Percentiles rank a stretch among this genome's conserved stretches.
Conservation (phyloP, 2,113 vertebrate genomes). For the Nibea coibor region DNA sequence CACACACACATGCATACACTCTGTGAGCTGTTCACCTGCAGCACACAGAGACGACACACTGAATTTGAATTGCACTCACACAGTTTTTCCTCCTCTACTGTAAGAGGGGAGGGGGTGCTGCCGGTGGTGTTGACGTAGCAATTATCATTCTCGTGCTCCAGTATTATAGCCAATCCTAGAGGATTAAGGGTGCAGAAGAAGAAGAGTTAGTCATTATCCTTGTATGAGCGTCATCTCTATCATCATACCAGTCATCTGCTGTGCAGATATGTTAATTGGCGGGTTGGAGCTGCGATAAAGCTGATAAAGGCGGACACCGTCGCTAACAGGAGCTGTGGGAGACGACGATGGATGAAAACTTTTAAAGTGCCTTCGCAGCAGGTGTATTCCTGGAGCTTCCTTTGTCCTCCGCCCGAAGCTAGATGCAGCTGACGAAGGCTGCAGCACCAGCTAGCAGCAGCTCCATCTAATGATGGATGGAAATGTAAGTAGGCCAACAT, state of each 20-base stretch:
- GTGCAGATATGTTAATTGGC: constrained; percentile 46
- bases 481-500: not conserved
- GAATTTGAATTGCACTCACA: constrained; percentile 51
- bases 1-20: not conserved
- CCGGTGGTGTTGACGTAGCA: constrained; percentile 58
- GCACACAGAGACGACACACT: not conserved
- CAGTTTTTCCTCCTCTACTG: constrained; percentile 28
- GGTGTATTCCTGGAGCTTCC: constrained; percentile 20
- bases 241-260: constrained; percentile 50
- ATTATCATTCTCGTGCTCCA: constrained; percentile 41
- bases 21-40: constrained; percentile 9
- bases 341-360: constrained; percentile 7
- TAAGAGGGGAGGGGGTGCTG: constrained; percentile 19
- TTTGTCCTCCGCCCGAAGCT: not conserved
- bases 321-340: constrained; percentile 1
- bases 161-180: constrained; percentile 51
- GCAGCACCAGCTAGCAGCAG: not conserved
- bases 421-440: not conserved
- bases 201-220: constrained; percentile 62
- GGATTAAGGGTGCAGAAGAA: constrained; percentile 53
- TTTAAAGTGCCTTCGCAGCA: constrained; percentile 11
- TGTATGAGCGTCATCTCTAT: constrained; percentile 42
- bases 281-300: not conserved
- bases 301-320: constrained; percentile 20
- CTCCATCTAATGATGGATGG: no score